These are phyloP conservation scores for Schizothorax lantsangensis DNA, from an alignment of 2,797 vertebrate species.

Conservation along the genomic window DNA sequence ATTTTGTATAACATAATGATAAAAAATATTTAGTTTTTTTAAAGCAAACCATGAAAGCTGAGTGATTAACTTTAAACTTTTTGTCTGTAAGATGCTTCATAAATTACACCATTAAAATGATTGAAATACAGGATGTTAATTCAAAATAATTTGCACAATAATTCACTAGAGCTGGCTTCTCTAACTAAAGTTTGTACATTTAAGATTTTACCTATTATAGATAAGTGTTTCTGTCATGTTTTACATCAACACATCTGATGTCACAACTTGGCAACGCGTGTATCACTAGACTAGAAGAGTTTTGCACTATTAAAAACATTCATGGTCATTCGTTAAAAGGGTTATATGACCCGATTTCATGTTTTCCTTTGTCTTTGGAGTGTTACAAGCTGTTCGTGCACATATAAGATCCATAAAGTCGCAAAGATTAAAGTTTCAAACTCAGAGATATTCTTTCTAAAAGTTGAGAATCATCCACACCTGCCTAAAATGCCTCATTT, in stretches of 20 bases:
- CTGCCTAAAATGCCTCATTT: background rate
- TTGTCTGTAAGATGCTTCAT: background rate
- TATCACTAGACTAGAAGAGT: background rate
- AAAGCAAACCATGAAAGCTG: background rate
- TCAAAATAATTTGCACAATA: background rate
- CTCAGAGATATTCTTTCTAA: background rate
- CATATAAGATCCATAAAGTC: background rate
- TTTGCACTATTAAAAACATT: background rate
- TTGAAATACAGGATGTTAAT: background rate
- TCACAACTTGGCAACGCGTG: background rate
- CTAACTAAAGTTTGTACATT: background rate
- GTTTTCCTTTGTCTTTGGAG: background rate
- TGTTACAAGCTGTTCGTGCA: background rate
- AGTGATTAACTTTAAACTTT: background rate
- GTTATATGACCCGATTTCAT: background rate
- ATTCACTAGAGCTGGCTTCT: background rate
- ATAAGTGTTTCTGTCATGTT: background rate
- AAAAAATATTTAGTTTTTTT: background rate
- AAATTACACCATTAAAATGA: background rate
- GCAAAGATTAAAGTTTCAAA: background rate
- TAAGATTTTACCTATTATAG: background rate
- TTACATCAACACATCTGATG: background rate
- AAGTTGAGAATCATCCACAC: background rate
- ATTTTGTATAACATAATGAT: background rate
- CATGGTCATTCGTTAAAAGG: background rate